Conservation (phyloP, 2,888 invertebrate species). For the Lithophane ornitopus region DNA sequence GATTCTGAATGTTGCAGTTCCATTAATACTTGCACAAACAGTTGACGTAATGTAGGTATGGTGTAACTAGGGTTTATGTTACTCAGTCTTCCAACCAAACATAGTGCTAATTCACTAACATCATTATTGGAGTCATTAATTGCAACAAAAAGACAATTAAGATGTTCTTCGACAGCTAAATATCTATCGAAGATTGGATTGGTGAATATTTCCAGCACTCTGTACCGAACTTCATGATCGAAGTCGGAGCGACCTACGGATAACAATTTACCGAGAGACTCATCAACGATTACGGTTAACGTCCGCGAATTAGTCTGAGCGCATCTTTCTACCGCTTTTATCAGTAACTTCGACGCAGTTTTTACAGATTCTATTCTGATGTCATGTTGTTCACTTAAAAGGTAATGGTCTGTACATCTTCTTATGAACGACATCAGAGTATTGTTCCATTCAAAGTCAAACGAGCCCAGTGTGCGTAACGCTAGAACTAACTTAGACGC, state of each 20-base stretch:
- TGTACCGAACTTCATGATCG: slow-evolving; percentile 97
- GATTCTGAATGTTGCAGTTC: slow-evolving; percentile 99
- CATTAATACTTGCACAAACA: slow-evolving; percentile 97
- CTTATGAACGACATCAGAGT: slow-evolving; percentile 97
- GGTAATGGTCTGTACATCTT: slow-evolving; percentile 97
- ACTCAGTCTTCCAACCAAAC: slow-evolving; percentile 97
- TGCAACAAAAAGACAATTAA: slow-evolving; percentile 97
- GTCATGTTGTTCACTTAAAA: slow-evolving; percentile 97
- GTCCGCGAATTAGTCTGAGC: slow-evolving; percentile 94
- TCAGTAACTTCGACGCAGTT: slow-evolving; percentile 96
- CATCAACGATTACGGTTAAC: slow-evolving; percentile 96
- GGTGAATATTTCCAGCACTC: slow-evolving; percentile 97
- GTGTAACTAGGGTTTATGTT: slow-evolving; percentile 99
- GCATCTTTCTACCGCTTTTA: slow-evolving; percentile 94
- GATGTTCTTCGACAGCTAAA: slow-evolving; percentile 98
- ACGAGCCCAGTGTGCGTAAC: slow-evolving; percentile 96
- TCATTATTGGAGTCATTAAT: slow-evolving; percentile 99
- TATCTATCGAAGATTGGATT: slow-evolving; percentile 97
- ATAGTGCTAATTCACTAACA: slow-evolving; percentile 97
- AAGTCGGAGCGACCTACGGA: slow-evolving; percentile 98
- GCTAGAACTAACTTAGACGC: slow-evolving; percentile 97
- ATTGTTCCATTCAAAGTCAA: slow-evolving; percentile 97
- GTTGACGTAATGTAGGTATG: slow-evolving; percentile 97
- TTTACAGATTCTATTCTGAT: slow-evolving; percentile 97
- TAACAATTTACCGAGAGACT: slow-evolving; percentile 97